Evolutionary conservation across 1,140 invertebrate species (phyloP).

Genomic region (Cataglyphis hispanica): DNA sequence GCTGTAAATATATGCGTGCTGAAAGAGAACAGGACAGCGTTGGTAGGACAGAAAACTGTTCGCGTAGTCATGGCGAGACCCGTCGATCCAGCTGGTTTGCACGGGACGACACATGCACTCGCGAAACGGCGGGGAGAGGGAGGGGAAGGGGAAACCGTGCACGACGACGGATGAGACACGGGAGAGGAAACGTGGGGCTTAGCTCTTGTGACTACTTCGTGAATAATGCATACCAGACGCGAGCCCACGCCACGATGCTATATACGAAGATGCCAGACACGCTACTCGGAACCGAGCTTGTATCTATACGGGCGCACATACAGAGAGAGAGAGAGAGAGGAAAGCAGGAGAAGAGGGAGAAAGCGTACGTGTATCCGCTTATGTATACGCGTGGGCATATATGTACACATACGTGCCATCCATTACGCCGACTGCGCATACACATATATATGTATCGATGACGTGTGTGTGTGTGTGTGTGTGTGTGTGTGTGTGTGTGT

Average conservation of each 20-base stretch:
- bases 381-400: conserved; percentile 58
- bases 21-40: not conserved
- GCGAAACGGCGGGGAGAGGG: conserved; percentile 8
- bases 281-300: conserved; percentile 77
- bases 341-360: not conserved
- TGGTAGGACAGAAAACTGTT: conserved; percentile 5
- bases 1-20: not conserved
- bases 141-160: conserved; percentile 49
- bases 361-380: conserved; percentile 27
- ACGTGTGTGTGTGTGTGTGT: conserved; percentile 1
- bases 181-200: conserved; percentile 50
- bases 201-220: conserved; percentile 75
- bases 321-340: not conserved
- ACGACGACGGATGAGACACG: conserved; percentile 30
- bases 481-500: conserved; percentile 9
- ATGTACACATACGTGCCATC: conserved; percentile 53
- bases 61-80: not conserved
- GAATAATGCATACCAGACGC: conserved; percentile 82
- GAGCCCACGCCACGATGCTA: conserved; percentile 77
- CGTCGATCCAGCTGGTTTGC: conserved; percentile 32
- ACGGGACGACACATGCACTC: conserved; percentile 42
- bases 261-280: conserved; percentile 80
- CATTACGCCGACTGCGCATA: conserved; percentile 52
- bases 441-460: not conserved
- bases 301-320: conserved; percentile 67